phyloP scores from a whole-genome alignment of 2,888 invertebrate genomes.

The Cyaniris semiargus region DNA sequence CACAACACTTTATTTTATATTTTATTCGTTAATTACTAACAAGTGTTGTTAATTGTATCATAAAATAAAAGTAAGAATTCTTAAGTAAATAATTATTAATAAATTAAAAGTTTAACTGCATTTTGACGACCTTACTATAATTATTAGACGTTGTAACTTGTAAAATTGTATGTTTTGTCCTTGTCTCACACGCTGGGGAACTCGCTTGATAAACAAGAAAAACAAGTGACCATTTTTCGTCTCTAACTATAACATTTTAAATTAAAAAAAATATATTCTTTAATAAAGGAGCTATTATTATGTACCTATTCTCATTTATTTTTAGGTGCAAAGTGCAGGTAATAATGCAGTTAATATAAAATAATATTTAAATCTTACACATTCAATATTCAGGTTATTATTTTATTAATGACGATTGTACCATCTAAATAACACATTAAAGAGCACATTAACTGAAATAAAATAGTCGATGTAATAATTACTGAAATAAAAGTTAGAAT shows the following conservation, averaged over 20 bases:
- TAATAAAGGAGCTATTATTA: too few species aligned
- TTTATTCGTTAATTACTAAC: not conserved
- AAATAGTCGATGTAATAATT: not conserved
- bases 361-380: not conserved
- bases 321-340: too few species aligned
- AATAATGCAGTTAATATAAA: too few species aligned
- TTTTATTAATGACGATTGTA: not conserved
- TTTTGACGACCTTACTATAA: not conserved
- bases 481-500: conserved; percentile 15
- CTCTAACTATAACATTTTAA: not conserved
- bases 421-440: not conserved
- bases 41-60: not conserved
- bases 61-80: not conserved
- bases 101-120: not conserved
- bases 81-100: not conserved
- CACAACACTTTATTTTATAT: not conserved
- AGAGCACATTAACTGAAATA: not conserved
- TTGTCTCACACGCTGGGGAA: not conserved
- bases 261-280: too few species aligned
- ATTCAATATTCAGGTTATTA: not conserved
- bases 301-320: too few species aligned
- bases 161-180: not conserved
- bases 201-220: not conserved
- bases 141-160: not conserved
- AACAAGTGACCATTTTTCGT: not conserved